Conservation (phyloP, 1,140 invertebrate species). For the honey bee (Apis mellifera) region Amel_HAv3.1 CM009938.2:3908001-3908500, state of each 20-base stretch:
- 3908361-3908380: not conserved
- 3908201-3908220: not conserved
- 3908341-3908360: no score
- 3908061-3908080: conserved; percentile 5
- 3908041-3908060: not conserved
- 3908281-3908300: not conserved
- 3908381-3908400: not conserved
- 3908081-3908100: not conserved
- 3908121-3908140: not conserved
- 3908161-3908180: no score
- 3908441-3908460: no score
- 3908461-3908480: no score
- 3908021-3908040: conserved; percentile 27
- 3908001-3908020: conserved; percentile 47
- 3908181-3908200: not conserved
- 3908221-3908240: not conserved
- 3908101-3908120: not conserved
- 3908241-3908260: not conserved
- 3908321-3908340: not conserved
- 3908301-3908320: not conserved
- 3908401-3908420: no score
- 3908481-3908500: no score
- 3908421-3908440: no score
- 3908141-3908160: no score
- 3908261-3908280: no score